Base-by-base conservation (phyloP, 1,140 invertebrate species). In the Tetramorium simillimum region DNA sequence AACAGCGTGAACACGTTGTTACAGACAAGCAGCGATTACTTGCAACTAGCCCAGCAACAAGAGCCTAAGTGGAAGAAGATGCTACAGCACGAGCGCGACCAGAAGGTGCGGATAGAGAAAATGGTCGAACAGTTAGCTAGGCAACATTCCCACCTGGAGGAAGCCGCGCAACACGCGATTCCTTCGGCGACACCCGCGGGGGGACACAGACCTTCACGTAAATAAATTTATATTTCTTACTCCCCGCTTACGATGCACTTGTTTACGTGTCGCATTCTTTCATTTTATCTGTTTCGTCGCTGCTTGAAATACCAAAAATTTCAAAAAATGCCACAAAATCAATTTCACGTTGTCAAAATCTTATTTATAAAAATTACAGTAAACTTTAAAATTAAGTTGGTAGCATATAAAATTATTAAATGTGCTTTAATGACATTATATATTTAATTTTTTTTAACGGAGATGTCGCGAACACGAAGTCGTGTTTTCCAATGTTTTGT, bases 71-170 rank as follows among this genome's bases (percentile, higher is more conserved):
- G 99, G 98, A 97, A 98, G 88, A 97, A 98, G 89, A 97, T 99
- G 93, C 95, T 99, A 70, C 97, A 99, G 88, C 98, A 99, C 93
- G 99, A 99, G 93, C 97, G 99, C 2, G 99, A 99, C 88, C 98
- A 99, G 95, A 97, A 99, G 90, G 96, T 97, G 90, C 96, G 98
- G n/a, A 95, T 99, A 62, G 99, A 99, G 95, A 99, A 99, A 92
- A 98, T 99, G 95, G 98, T 99, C 3, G 99, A 99, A 94, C 98
- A 99, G 91, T 96, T 99, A 65, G 99, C 99, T 2, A 97, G 98
- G 88, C 99, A 99, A 94, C 99, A 99, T 93, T 98, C 98, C 40
- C 97, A 98, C 88, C 96, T 99, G 78, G 99, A 99, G 93, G 97
- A 97, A 94, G 98, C 97, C 18, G 97, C 97, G 10, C 96, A 97